phyloP scores from a whole-genome alignment of 1,140 invertebrate species.

The Drosophila pachea region DNA sequence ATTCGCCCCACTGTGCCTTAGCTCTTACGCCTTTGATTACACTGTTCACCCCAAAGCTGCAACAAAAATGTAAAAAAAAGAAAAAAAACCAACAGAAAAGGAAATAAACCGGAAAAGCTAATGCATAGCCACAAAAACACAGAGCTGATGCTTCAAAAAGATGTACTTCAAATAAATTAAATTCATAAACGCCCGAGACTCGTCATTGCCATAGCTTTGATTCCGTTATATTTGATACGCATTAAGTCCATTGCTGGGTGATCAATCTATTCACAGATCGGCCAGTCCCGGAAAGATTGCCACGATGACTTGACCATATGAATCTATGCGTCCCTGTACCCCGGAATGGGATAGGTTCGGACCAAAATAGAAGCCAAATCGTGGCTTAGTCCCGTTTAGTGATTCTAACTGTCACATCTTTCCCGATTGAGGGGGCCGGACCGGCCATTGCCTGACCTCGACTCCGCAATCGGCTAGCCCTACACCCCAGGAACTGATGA shows the following conservation, averaged over 20 bases:
- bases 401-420: conserved; percentile 26
- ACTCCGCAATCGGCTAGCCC: conserved; percentile 89
- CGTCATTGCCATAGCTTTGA: neutral
- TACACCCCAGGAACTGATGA: conserved; percentile 94
- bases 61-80: conserved; percentile 44
- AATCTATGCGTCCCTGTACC: conserved; percentile 80
- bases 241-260: too few species aligned
- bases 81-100: neutral
- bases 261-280: too few species aligned
- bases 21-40: conserved; percentile 56
- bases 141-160: conserved; percentile 50
- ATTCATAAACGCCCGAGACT: conserved; percentile 53
- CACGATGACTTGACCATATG: conserved; percentile 83
- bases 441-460: conserved; percentile 80
- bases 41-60: conserved; percentile 64
- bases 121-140: conserved; percentile 56
- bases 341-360: conserved; percentile 81
- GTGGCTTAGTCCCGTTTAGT: conserved; percentile 45
- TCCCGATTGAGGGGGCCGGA: conserved; percentile 44
- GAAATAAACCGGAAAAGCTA: conserved; percentile 7
- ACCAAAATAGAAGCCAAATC: conserved; percentile 81
- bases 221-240: too few species aligned
- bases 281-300: conserved; percentile 81
- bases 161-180: conserved; percentile 69
- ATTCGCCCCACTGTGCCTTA: conserved; percentile 16